Base-by-base conservation (phyloP, 1,140 invertebrate genomes). In the Drosophila hydei region DNA sequence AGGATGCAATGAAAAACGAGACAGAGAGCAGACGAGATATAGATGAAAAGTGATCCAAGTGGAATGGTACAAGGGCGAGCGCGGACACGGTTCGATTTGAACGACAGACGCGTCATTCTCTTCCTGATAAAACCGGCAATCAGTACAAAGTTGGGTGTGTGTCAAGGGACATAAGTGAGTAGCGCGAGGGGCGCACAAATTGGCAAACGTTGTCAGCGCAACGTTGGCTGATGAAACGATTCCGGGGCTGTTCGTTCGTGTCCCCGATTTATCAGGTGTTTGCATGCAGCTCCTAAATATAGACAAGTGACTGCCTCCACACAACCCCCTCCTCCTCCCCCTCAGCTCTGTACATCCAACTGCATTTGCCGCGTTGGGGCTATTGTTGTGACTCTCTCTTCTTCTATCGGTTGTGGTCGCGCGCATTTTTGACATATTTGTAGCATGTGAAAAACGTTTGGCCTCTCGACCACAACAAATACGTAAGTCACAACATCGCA, bases 231-330 rank as follows among this genome's bases (percentile, higher is more conserved):
- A 16, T 63, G 27, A 61, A 61, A 45, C 18, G 52, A 63, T 58
- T 73, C 62, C 69, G 65, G 43, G 30, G 50, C 47, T 72, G 50
- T 27, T 47, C 48, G 50, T 36, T 47, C 23, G 79, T 77, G 81
- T 85, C 77, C 77, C 77, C 78, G 75, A 75, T 85, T 87, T 87
- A 88, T 85, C 81, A 85, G 81, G 81, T 85, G 81, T 85, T 87
- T 88, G 83, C 65, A 73, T 88, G 59, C 70, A 72, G 64, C 63
- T 60, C 12, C 64, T 68, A 69, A 55, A 68, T 61, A 50, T 72
- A 72, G 64, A 48, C 25, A 16, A 36, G 38, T 71, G 69, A 52
- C 62, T 59, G 65, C 14, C 18, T 3, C n/a, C 25, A 12, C 38
- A 42, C n/a, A 38, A 16, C 4, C 18, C 25, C 4, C 11, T 7